Conservation (phyloP, 2,888 invertebrate species). For the Tribolium freemani region DNA sequence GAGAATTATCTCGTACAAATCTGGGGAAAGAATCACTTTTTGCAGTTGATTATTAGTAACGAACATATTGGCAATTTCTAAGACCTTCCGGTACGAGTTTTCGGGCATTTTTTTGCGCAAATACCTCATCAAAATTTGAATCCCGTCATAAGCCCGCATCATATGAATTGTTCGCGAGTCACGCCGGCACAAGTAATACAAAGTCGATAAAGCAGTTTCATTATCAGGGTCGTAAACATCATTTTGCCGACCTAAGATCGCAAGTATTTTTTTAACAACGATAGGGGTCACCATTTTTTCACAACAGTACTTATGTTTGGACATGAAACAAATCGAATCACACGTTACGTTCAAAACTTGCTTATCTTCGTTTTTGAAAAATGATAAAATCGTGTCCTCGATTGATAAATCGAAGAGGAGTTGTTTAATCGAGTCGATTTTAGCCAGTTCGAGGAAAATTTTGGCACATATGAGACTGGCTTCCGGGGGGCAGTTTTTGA, state of each 20-base stretch:
- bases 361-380: conserved; percentile 55
- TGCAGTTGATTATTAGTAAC: conserved; percentile 50
- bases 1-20: conserved; percentile 49
- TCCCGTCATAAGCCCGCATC: conserved; percentile 48
- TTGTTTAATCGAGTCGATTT: conserved; percentile 55
- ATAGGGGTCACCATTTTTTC: conserved; percentile 58
- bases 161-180: conserved; percentile 53
- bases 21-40: conserved; percentile 46
- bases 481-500: conserved; percentile 53
- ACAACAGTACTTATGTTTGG: conserved; percentile 59
- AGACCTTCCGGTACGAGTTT: conserved; percentile 50
- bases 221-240: conserved; percentile 55
- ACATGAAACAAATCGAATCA: conserved; percentile 58
- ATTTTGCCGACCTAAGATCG: conserved; percentile 50
- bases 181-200: conserved; percentile 54
- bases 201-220: conserved; percentile 56
- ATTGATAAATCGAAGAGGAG: conserved; percentile 59
- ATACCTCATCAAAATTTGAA: conserved; percentile 51
- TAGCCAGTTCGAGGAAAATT: conserved; percentile 55
- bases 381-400: conserved; percentile 57
- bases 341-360: conserved; percentile 56
- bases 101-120: conserved; percentile 47
- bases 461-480: conserved; percentile 48
- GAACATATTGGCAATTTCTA: conserved; percentile 54
- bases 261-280: conserved; percentile 53